Evolutionary conservation across 2,888 invertebrate species (phyloP).

Genomic region (Plagodis dolabraria): DNA sequence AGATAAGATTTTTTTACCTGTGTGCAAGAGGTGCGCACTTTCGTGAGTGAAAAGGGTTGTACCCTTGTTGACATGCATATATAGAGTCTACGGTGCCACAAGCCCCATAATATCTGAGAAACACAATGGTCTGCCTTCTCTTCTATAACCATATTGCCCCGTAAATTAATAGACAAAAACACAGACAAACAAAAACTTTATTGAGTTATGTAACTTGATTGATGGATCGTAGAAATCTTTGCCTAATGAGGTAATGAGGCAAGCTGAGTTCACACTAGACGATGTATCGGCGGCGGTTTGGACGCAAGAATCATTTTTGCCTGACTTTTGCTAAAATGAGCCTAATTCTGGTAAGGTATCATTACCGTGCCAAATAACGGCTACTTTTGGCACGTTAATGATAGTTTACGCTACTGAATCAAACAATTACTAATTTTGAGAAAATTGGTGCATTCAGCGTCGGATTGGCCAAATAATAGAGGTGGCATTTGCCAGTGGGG

Average conservation of each 20-base stretch:
- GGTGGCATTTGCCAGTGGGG: no score
- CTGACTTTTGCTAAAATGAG: conserved; percentile 18
- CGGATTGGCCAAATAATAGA: no score
- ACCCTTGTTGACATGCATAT: no score
- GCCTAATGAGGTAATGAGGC: conserved; percentile 7
- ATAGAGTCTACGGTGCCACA: no score
- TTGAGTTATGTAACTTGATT: conserved; percentile 20
- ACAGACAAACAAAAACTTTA: conserved; percentile 26
- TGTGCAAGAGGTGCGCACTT: no score
- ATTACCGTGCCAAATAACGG: conserved; percentile 13
- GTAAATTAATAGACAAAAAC: conserved; percentile 22
- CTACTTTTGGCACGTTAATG: conserved; percentile 6
- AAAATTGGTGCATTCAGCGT: neutral
- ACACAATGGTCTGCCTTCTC: neutral
- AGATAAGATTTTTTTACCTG: no score
- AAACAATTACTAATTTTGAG: conserved; percentile 6
- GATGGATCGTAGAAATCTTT: conserved; percentile 5
- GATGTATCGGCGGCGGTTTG: conserved; percentile 3
- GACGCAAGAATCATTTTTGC: neutral
- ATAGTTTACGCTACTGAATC: conserved; percentile 1
- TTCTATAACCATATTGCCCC: conserved; percentile 1
- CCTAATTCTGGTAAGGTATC: conserved; percentile 9
- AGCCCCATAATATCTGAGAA: neutral
- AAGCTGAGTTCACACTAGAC: conserved; percentile 4
- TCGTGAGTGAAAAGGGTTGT: no score